These are phyloP conservation scores for Hylaeus volcanicus DNA, from an alignment of 1,140 invertebrate species.

Conservation along the genomic window DNA sequence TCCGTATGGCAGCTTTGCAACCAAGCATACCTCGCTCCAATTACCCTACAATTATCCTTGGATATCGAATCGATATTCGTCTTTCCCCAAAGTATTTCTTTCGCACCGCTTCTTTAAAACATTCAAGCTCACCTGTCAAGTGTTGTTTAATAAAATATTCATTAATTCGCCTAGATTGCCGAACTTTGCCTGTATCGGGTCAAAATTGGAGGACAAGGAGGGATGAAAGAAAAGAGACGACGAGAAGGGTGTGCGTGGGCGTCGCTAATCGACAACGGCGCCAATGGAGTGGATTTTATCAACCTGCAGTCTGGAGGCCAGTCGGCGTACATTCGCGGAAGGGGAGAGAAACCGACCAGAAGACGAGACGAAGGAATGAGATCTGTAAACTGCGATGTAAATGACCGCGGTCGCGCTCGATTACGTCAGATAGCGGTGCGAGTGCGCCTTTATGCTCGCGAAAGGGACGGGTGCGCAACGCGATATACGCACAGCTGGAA, in stretches of 20 bases:
- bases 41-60: too few relatives aligned
- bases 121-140: too few relatives aligned
- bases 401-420: conserved; percentile 51
- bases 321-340: conserved; percentile 24
- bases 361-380: conserved; percentile 27
- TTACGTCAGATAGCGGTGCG: conserved; percentile 37
- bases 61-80: too few relatives aligned
- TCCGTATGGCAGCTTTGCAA: too few relatives aligned
- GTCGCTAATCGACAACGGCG: conserved; percentile 60
- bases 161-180: too few relatives aligned
- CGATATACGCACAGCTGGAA: conserved; percentile 13
- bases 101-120: too few relatives aligned
- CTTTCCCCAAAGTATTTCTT: too few relatives aligned
- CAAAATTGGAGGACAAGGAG: background rate
- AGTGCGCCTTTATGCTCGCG: conserved; percentile 10
- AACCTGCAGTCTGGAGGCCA: conserved; percentile 55
- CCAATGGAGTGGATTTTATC: conserved; percentile 52
- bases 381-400: conserved; percentile 59
- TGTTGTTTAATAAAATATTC: too few relatives aligned
- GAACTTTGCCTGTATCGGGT: too few relatives aligned
- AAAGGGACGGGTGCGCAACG: conserved; percentile 11
- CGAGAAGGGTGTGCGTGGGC: conserved; percentile 48
- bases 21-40: too few relatives aligned
- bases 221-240: background rate
- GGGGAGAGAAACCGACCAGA: background rate